phyloP scores from a whole-genome alignment of 2,797 vertebrate genomes.

The Alosa sapidissima region DNA sequence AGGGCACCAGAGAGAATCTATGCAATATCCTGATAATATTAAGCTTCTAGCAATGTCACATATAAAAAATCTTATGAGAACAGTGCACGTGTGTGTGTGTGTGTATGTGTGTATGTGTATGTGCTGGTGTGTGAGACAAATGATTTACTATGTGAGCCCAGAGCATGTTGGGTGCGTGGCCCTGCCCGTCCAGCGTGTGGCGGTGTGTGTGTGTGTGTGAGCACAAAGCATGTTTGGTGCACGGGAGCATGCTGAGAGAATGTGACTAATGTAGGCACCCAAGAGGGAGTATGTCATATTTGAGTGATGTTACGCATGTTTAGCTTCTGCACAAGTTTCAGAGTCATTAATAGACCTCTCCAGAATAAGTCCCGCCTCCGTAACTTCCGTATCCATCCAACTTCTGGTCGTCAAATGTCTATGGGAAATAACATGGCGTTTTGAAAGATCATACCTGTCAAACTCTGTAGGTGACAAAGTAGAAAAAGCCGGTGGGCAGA shows the following conservation, averaged over 20 bases:
- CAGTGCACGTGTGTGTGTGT: neutral
- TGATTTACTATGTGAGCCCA: neutral
- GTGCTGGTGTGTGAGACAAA: neutral
- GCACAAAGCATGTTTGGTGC: neutral
- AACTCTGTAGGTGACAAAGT: too few species aligned
- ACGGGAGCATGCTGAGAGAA: neutral
- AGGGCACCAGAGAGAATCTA: neutral
- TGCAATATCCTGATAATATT: neutral
- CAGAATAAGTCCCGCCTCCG: too few species aligned
- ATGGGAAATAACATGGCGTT: too few species aligned
- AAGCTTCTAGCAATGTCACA: conserved; percentile 2
- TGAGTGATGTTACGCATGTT: neutral
- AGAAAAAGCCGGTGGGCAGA: too few species aligned
- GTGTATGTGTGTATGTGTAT: neutral
- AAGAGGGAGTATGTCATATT: neutral
- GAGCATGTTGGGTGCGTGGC: neutral
- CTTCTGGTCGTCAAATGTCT: too few species aligned
- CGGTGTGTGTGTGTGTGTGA: neutral
- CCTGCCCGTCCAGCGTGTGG: too few species aligned
- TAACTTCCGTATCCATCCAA: too few species aligned
- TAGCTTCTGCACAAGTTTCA: neutral
- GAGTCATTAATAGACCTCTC: too few species aligned
- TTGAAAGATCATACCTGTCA: too few species aligned
- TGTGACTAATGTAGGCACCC: neutral
- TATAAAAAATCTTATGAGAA: neutral